Evolutionary conservation across 2,113 vertebrate genomes (phyloP), one percentile per base, ranked within the genome.

Genomic region (Sisor rabdophorus): DNA sequence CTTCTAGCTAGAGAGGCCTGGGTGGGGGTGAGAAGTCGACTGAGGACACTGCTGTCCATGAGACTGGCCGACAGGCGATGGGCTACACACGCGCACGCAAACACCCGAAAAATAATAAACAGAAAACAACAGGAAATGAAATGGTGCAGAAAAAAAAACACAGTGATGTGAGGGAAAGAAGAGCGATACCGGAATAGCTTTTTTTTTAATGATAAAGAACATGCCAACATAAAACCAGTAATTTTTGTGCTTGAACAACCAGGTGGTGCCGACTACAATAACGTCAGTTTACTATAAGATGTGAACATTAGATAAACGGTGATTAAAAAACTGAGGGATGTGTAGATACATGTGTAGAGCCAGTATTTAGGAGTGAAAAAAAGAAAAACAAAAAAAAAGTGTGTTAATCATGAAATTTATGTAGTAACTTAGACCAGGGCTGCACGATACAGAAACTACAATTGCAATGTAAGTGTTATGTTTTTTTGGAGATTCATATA

Each of bases 1-100:
- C 94, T 97, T 91, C 93, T 95, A 92, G 95, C 94, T 92, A 96
- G 87, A 82, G 95, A 95, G 56, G 93, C 92, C 91, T 95, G 93
- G 84, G 95, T 96, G 84, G 95, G 95, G 82, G 91, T 89, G 71
- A 98, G 93, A 82, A 97, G 92, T 80, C 93, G 94, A 89, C 87
- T 95, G 92, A 97, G 91, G 87, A 95, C 81, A 83, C 88, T 92
- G 92, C 90, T 93, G 77, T 95, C 94, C 93, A 91, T 85, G 85
- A 92, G 87, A 89, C 84, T 88, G 87, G 87, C 84, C 85, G 88
- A 87, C 79, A 90, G 87, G 81, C 90, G 93, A 79, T 88, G 93
- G 90, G 90, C 95, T 98, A 89, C 85, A 93, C 88, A 92, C 91
- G 32, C 32, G 90, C 88, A 92, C 91, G 32, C 50, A 91, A 77